Percentiles rank a stretch among this genome's conserved stretches.
Evolutionary conservation across 2,113 vertebrate genomes (phyloP).

Genomic region (Ibidorhyncha struthersii): DNA sequence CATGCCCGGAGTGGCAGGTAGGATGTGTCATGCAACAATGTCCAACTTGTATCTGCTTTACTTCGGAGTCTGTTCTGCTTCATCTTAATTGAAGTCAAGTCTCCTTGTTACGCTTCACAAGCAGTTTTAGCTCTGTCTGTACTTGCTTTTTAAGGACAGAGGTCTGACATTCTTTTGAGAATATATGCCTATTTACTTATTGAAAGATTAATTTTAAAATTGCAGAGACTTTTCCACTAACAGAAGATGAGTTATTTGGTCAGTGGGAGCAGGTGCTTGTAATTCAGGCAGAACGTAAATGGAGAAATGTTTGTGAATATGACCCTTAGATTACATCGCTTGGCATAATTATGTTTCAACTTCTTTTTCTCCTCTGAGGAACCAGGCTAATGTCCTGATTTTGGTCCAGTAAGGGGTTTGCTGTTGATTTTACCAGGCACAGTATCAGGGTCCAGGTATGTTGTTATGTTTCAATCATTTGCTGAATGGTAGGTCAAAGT

Average conservation of each 20-base stretch:
- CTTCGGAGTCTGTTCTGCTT: background rate
- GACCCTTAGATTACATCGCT: background rate
- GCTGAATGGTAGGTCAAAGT: background rate
- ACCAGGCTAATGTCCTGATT: background rate
- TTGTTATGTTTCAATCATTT: background rate
- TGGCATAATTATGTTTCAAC: background rate
- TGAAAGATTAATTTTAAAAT: background rate
- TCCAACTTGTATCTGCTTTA: background rate
- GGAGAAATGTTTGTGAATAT: background rate
- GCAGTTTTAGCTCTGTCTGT: background rate
- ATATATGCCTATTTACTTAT: background rate
- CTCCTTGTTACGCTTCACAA: background rate
- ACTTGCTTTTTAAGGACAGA: background rate
- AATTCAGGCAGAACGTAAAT: background rate
- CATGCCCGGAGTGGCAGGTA: background rate
- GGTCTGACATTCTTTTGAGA: background rate
- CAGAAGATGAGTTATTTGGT: background rate
- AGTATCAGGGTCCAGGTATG: background rate
- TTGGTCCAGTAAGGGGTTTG: background rate
- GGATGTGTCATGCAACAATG: background rate
- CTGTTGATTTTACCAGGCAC: background rate
- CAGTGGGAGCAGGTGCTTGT: background rate
- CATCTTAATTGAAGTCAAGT: background rate
- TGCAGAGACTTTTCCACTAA: background rate
- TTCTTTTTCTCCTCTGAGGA: background rate